Evolutionary conservation across 2,113 vertebrate species (phyloP), one percentile per base, ranked within the genome.

Genomic region (Cebidichthys violaceus): DNA sequence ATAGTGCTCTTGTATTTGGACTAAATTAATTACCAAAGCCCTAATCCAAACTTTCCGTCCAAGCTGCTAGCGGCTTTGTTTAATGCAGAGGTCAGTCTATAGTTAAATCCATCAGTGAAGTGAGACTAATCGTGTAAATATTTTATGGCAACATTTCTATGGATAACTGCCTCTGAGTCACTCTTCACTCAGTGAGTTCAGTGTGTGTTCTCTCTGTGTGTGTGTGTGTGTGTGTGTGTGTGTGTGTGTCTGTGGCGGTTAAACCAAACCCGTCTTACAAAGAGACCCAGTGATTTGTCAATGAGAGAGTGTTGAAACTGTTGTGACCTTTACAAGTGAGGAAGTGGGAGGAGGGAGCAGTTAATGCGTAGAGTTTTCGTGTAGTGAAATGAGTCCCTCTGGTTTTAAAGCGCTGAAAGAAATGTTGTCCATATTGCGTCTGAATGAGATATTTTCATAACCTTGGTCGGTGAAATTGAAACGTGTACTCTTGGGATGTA

Each of bases 131-230:
- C 27, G 13, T 61, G 59, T 85, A 60, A 90, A 81, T 83, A 79
- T 87, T 85, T 87, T 86, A 87, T 84, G 75, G 20, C 52, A 74
- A 45, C 9, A 27, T 73, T 89, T 76, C 72, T 71, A 60, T 60
- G 62, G 43, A 80, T 77, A 82, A 69, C 70, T 64, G 64, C 65
- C 70, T 68, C 31, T 77, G 75, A 84, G 71, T 80, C 71, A 70
- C 67, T 70, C 29, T 69, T 70, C 24, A 47, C 50, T 79, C 55
- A 24, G 66, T 60, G 73, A 10, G 1, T 47, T 43, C 37, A 29
- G 39, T n/a, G 29, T 33, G 65, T 65, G 66, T 57, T 67, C 33
- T 57, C 50, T 41, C 50, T 8, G 66, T 65, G 59, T 65, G 77
- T 41, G 35, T 57, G 37, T 47, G 64, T 66, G 47, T 60, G 74